Evolutionary conservation across 1,140 invertebrate genomes (phyloP).

Genomic region (Drosophila paulistorum): DNA sequence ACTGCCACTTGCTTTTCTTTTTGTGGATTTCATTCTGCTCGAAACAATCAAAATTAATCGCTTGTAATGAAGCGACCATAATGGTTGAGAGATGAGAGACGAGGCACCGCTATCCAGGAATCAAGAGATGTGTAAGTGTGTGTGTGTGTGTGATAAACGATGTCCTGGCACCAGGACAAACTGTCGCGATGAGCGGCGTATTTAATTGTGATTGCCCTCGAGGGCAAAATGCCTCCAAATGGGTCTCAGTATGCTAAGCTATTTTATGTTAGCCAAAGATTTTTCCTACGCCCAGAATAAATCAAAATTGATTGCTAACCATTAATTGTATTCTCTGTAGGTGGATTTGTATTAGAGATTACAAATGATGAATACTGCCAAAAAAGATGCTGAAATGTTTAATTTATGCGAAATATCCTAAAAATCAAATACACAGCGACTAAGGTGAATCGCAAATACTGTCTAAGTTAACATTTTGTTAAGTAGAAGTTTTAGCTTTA

Average conservation of each 20-base stretch:
- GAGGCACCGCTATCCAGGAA: slow-evolving; percentile 13
- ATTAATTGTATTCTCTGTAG: slow-evolving; percentile 33
- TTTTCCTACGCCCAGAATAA: slow-evolving; percentile 46
- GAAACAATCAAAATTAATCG: slow-evolving; percentile 77
- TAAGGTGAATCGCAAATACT: not conserved
- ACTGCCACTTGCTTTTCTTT: slow-evolving; percentile 21
- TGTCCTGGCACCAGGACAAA: slow-evolving; percentile 33
- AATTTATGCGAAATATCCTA: not conserved
- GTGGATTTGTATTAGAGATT: slow-evolving; percentile 8
- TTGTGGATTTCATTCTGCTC: slow-evolving; percentile 15
- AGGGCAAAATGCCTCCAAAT: slow-evolving; percentile 35
- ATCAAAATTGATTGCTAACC: slow-evolving; percentile 68
- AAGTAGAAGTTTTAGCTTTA: no score
- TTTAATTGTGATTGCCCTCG: slow-evolving; percentile 72
- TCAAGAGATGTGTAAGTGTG: not conserved
- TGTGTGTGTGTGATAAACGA: slow-evolving; percentile 62
- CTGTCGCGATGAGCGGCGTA: slow-evolving; percentile 48
- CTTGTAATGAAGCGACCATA: slow-evolving; percentile 68
- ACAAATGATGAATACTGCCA: slow-evolving; percentile 2
- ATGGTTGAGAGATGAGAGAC: slow-evolving; percentile 36
- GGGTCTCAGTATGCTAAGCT: slow-evolving; percentile 26
- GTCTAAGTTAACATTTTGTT: no score
- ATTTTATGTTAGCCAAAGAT: slow-evolving; percentile 44
- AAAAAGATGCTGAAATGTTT: slow-evolving; percentile 9
- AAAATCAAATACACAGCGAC: not conserved